Evolutionary conservation across 2,888 invertebrate species (phyloP), one percentile per base, ranked within the genome.

Genomic region (Agrypnus murinus): DNA sequence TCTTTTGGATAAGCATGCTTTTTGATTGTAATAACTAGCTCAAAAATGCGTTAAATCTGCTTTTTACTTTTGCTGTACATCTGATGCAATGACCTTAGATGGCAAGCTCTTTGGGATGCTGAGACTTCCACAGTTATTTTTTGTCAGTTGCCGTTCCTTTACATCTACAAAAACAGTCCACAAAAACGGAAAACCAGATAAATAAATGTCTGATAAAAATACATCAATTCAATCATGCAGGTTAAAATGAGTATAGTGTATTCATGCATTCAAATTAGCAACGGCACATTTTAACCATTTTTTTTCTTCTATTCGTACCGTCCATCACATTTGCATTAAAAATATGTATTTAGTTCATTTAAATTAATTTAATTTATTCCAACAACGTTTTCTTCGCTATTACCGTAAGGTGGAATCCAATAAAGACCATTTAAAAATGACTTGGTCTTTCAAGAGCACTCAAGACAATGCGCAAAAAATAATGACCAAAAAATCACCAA

Each of bases 251-350:
- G 8, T 43, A 43, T 14, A 12, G 43, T 43, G 12, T 15, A 43
- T 43, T 14, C 43, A 43, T 15, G 46, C 46, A 46, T 46, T 46
- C 19, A 46, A 46, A 25, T 46, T 46, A 19, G 46, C 19, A 46
- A 25, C 19, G 17, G 19, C 46, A 19, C 46, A 19, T 46, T 46
- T 43, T 15, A 43, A 43, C 12, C 14, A 43, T 14, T 43, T 43
- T 43, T 43, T 15, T 43, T n/a, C n/a, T 43, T 43, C 43, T 43
- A 14, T 43, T 14, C 14, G 15, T 43, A 14, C 14, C 14, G 15
- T 43, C 14, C 12, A 8, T 12, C 14, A 43, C 43, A 43, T 43
- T 43, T 43, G 6, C 43, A 43, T 43, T 14, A 25, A 25, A n/a
- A 25, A 3, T 25, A 25, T 25, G 25, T 25, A 25, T 43, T 15